A percentile compares a stretch with the other conserved stretches of the same genome.
These are phyloP conservation scores for Plusia festucae DNA, from an alignment of 2,888 invertebrate species.

Conservation along the genomic window DNA sequence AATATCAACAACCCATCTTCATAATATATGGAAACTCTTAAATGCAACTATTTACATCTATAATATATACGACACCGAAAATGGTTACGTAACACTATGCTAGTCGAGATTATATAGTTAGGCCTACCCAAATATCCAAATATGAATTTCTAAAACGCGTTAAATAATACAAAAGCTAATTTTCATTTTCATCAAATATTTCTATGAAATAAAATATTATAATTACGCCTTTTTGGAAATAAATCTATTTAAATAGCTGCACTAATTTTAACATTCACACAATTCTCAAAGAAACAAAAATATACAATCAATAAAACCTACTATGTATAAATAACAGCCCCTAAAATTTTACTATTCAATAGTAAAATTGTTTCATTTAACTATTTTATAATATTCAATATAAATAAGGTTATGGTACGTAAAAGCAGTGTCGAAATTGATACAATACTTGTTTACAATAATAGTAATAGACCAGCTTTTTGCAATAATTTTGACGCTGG, in stretches of 20 bases:
- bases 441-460: constrained; percentile 58
- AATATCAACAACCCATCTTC: constrained; percentile 71
- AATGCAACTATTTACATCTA: constrained; percentile 71
- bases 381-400: constrained; percentile 75
- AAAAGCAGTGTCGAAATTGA: constrained; percentile 84
- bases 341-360: constrained; percentile 86
- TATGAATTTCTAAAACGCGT: constrained; percentile 65
- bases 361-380: constrained; percentile 80
- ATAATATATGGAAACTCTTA: constrained; percentile 72
- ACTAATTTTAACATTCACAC: constrained; percentile 61
- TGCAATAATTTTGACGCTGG: constrained; percentile 46
- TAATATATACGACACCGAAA: constrained; percentile 75
- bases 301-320: constrained; percentile 81
- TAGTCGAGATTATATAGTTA: constrained; percentile 80
- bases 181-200: constrained; percentile 54
- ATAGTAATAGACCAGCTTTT: constrained; percentile 52
- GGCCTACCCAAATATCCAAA: constrained; percentile 75
- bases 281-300: constrained; percentile 78
- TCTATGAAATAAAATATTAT: constrained; percentile 32
- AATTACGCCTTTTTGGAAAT: constrained; percentile 41
- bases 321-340: constrained; percentile 85
- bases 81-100: constrained; percentile 77
- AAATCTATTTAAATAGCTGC: constrained; percentile 56
- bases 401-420: constrained; percentile 78
- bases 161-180: constrained; percentile 63